Percentiles rank a stretch among this genome's conserved stretches.
These are phyloP conservation scores for Aptenodytes patagonicus DNA, from an alignment of 2,113 vertebrate genomes.

Conservation along the genomic window DNA sequence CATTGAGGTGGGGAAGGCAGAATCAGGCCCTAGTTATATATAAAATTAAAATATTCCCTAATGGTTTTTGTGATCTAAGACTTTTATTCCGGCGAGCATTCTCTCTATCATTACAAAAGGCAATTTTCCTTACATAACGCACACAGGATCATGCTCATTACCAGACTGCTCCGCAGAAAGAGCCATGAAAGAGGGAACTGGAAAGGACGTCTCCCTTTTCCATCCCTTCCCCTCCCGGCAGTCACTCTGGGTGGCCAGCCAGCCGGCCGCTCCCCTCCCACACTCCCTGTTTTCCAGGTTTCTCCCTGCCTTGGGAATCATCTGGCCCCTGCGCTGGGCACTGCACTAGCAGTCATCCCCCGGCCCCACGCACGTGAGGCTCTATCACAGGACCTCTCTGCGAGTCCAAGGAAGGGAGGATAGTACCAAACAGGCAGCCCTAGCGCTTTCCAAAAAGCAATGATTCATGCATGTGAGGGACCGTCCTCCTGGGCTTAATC, in stretches of 20 bases:
- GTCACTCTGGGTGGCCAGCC: not conserved
- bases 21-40: not conserved
- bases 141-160: not conserved
- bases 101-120: not conserved
- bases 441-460: not conserved
- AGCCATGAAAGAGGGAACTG: not conserved
- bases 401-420: not conserved
- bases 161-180: not conserved
- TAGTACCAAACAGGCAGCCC: not conserved
- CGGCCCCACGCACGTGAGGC: fast-evolving
- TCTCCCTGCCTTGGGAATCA: not conserved
- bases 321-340: not conserved
- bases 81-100: not conserved
- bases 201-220: not conserved
- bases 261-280: not conserved
- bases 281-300: not conserved
- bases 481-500: not conserved
- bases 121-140: not conserved
- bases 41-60: not conserved
- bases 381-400: not conserved
- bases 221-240: not conserved
- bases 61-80: not conserved
- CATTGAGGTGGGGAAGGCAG: not conserved
- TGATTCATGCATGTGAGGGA: not conserved
- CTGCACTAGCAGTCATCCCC: not conserved